Percentiles rank a stretch among this genome's conserved stretches.
Evolutionary conservation across 2,888 invertebrate genomes (phyloP).

Genomic region (Ormyrus labotus): DNA sequence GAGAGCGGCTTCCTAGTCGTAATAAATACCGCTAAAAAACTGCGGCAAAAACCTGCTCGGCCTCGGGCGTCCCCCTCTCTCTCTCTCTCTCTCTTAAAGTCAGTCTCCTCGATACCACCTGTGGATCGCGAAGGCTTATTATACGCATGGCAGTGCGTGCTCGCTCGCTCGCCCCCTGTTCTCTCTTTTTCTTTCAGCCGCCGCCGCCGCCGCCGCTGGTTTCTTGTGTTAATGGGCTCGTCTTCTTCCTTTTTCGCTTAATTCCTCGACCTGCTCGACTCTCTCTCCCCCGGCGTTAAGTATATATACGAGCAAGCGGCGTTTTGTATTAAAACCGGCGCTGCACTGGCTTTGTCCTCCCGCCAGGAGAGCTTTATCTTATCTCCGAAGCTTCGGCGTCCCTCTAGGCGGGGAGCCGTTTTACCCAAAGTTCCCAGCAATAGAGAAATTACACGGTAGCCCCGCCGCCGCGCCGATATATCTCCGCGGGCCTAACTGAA

Average conservation of each 20-base stretch:
- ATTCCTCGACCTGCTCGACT: constrained; percentile 55
- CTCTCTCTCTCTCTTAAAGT: constrained; percentile 44
- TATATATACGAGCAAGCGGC: background rate
- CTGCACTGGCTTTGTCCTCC: constrained; percentile 12
- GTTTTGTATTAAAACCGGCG: background rate
- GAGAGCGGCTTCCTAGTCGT: constrained; percentile 68
- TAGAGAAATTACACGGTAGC: constrained; percentile 25
- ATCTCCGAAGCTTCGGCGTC: background rate
- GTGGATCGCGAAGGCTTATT: constrained; percentile 57
- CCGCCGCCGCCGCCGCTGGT: constrained; percentile 53
- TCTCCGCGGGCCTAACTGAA: background rate
- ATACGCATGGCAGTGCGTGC: constrained; percentile 46
- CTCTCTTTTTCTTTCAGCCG: constrained; percentile 47
- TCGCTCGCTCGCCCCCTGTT: constrained; percentile 23
- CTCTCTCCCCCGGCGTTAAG: constrained; percentile 34
- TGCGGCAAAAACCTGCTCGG: constrained; percentile 73
- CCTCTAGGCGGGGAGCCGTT: background rate
- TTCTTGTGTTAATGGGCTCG: constrained; percentile 45
- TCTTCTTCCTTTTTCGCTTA: constrained; percentile 52
- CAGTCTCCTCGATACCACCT: constrained; percentile 57
- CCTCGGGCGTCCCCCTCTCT: constrained; percentile 66
- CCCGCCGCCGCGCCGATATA: background rate
- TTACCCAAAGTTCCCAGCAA: constrained; percentile 15
- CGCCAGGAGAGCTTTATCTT: background rate
- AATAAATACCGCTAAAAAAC: constrained; percentile 66